These are phyloP conservation scores for Myotis yumanensis DNA, from an alignment of 2,113 vertebrate species.

Conservation along the genomic window DNA sequence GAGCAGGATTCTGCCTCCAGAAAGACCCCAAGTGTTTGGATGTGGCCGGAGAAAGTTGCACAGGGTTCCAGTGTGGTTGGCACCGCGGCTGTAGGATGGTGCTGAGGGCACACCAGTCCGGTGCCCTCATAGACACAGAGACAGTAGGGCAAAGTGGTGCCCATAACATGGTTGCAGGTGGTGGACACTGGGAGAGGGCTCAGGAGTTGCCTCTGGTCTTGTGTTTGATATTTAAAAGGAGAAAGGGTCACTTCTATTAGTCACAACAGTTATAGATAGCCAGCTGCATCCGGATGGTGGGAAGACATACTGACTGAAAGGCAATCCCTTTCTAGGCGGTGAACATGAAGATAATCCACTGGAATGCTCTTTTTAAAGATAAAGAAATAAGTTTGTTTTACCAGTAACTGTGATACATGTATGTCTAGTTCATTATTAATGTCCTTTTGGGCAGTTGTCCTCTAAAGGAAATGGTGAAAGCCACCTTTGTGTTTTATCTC, in stretches of 20 bases:
- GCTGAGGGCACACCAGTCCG: background rate
- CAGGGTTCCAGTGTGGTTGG: background rate
- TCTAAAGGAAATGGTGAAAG: background rate
- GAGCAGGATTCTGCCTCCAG: background rate
- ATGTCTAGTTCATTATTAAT: background rate
- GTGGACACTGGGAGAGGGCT: background rate
- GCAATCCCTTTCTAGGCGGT: background rate
- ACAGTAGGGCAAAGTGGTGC: background rate
- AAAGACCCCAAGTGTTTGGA: no score
- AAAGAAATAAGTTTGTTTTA: background rate
- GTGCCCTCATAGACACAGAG: background rate
- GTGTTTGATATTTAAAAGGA: background rate
- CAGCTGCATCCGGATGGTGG: background rate
- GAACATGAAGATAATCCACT: background rate
- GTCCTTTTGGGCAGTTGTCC: background rate
- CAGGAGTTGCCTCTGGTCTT: background rate
- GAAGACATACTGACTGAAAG: background rate
- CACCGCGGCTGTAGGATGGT: no score
- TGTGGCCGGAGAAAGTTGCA: fast-evolving
- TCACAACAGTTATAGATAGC: background rate
- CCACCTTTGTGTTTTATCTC: background rate
- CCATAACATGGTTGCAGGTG: background rate
- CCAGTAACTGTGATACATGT: background rate
- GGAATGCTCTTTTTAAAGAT: background rate
- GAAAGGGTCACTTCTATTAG: background rate